These are phyloP conservation scores for Trachelus troglodyta DNA, from an alignment of 2,888 invertebrate species.

Conservation along the genomic window DNA sequence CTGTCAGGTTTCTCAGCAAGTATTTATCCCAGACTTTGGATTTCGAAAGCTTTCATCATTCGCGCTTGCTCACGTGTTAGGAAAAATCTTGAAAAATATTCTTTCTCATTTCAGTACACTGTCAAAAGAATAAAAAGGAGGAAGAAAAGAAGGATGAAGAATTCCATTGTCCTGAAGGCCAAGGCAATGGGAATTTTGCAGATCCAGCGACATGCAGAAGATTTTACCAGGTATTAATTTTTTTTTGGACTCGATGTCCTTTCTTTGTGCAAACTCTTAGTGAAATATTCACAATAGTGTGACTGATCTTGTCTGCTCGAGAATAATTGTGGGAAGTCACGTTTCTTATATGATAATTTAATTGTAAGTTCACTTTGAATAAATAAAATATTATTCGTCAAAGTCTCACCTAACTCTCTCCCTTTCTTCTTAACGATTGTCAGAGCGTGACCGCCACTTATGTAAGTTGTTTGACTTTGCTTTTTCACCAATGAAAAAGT, in stretches of 20 bases:
- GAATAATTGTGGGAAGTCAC: neutral
- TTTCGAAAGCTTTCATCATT: neutral
- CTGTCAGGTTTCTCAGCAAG: neutral
- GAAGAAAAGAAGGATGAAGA: slow-evolving; percentile 74
- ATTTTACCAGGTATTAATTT: slow-evolving; percentile 82
- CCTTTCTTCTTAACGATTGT: neutral
- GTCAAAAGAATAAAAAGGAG: slow-evolving; percentile 65
- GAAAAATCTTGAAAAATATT: slow-evolving; percentile 12
- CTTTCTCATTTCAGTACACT: slow-evolving; percentile 60
- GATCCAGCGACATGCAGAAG: slow-evolving; percentile 89
- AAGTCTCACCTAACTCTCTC: neutral
- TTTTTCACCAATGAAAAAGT: neutral
- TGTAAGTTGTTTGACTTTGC: neutral
- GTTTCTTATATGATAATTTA: neutral
- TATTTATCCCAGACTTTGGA: neutral
- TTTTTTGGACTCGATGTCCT: neutral
- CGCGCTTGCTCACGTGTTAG: neutral
- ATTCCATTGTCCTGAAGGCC: slow-evolving; percentile 83
- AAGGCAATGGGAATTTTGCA: slow-evolving; percentile 89
- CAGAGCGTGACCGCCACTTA: neutral
- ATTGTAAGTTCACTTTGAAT: neutral
- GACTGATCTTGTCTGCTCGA: neutral
- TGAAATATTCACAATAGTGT: neutral
- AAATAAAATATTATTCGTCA: neutral
- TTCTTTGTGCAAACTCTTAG: neutral